Base-by-base conservation (phyloP, 2,888 invertebrate genomes). In the Machimus atricapillus region DNA sequence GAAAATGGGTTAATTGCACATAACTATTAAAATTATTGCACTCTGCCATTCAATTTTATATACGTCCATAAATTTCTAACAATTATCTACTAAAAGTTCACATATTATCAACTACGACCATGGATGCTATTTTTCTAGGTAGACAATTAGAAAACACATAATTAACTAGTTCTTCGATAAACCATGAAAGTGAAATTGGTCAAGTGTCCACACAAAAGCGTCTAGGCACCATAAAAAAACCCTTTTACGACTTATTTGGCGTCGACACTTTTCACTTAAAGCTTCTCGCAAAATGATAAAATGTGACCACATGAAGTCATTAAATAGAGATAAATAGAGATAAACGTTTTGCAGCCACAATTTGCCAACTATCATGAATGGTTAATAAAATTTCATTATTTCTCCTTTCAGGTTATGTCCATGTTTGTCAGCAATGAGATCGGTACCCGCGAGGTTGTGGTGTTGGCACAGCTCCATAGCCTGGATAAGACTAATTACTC, bases 381-480 rank as follows among this genome's bases (percentile, higher is more conserved):
- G 66, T 2, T 23, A 66, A 23, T 66, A 66, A 66, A 66, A 66
- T 66, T 66, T 66, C 27, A 66, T 23, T 66, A 27, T 66, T 52
- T 66, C 66, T 12, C 12, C 12, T 56, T 40, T 56, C 76, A 86
- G 86, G 86, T 86, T 77, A 66, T 90, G 90, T 90, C 90, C 90
- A 92, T 92, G 92, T 90, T 90, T 90, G 91, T 90, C 90, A 91
- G 91, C 91, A 91, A 92, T 92, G 92, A 91, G 90, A 92, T 91
- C 90, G 90, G 90, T 91, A 91, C 90, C 91, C 90, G 90, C 90
- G 90, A 91, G 90, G 90, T 90, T 90, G 89, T 89, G 91, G 90
- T 90, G 90, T 88, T 90, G 86, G 87, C 88, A 58, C 85, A 87
- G 87, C 58, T 87, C 87, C 85, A 87, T 87, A 87, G 87, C 82